These are phyloP conservation scores for Drosophila paulistorum DNA, from an alignment of 1,140 invertebrate species.

Conservation along the genomic window DNA sequence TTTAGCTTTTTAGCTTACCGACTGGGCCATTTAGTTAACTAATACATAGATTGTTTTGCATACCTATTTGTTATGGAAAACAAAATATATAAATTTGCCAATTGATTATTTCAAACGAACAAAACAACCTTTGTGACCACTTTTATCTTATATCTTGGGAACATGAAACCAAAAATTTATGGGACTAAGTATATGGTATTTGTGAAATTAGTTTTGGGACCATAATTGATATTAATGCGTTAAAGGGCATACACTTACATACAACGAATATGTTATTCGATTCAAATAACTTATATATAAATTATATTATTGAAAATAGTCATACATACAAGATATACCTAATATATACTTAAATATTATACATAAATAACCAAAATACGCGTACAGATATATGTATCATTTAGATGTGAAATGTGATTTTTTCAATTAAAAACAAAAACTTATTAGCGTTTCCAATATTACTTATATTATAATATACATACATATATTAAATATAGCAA, in stretches of 20 bases:
- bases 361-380: conserved; percentile 14
- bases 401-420: conserved; percentile 20
- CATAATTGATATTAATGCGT: conserved; percentile 14
- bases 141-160: conserved; percentile 10
- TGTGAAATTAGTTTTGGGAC: conserved; percentile 10
- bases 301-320: conserved; percentile 5
- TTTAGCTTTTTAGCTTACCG: conserved; percentile 11
- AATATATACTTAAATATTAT: conserved; percentile 2
- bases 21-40: not conserved
- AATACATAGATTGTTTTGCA: not conserved
- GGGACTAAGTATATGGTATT: not conserved
- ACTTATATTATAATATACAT: not conserved
- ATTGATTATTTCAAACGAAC: conserved; percentile 1
- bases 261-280: conserved; percentile 19
- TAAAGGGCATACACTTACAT: conserved; percentile 7
- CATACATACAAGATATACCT: not conserved
- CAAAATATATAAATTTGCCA: not conserved
- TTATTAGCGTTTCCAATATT: conserved; percentile 16
- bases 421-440: conserved; percentile 12
- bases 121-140: conserved; percentile 1
- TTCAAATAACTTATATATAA: conserved; percentile 1
- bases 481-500: conserved; percentile 14
- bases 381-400: conserved; percentile 6
- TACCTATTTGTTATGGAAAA: not conserved
- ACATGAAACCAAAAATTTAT: conserved; percentile 5